These are phyloP conservation scores for Drosophila pseudoananassae DNA, from an alignment of 1,140 invertebrate genomes.

Conservation along the genomic window DNA sequence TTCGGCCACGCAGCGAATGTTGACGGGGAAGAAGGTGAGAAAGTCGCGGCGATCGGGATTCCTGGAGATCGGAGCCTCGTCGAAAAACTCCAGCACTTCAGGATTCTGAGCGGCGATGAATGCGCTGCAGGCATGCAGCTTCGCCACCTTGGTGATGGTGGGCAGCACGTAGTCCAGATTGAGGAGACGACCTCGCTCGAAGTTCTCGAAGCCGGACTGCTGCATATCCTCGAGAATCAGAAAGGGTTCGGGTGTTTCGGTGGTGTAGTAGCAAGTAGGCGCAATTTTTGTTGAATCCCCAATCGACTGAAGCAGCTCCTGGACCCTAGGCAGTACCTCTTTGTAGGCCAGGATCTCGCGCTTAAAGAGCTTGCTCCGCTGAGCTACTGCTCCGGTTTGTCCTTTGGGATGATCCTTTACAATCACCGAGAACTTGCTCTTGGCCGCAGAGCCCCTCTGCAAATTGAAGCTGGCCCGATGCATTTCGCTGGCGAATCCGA, in stretches of 20 bases:
- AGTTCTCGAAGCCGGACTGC: conserved; percentile 68
- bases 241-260: conserved; percentile 76
- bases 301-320: conserved; percentile 66
- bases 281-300: conserved; percentile 77
- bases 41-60: conserved; percentile 82
- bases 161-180: conserved; percentile 78
- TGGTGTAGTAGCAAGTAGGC: conserved; percentile 80
- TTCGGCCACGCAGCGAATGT: conserved; percentile 77
- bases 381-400: conserved; percentile 71
- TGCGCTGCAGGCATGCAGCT: conserved; percentile 86
- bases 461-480: conserved; percentile 76
- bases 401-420: conserved; percentile 82
- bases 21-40: conserved; percentile 76
- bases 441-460: conserved; percentile 53
- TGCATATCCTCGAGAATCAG: conserved; percentile 76
- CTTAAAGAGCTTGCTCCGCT: conserved; percentile 78
- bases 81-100: conserved; percentile 70
- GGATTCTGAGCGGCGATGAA: conserved; percentile 67
- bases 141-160: conserved; percentile 85
- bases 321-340: conserved; percentile 72
- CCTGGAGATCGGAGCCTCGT: conserved; percentile 78
- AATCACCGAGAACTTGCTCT: conserved; percentile 77
- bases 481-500: conserved; percentile 79
- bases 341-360: conserved; percentile 80
- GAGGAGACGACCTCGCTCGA: conserved; percentile 72